phyloP scores from a whole-genome alignment of 2,888 invertebrate species.

The Metalampra italica region DNA sequence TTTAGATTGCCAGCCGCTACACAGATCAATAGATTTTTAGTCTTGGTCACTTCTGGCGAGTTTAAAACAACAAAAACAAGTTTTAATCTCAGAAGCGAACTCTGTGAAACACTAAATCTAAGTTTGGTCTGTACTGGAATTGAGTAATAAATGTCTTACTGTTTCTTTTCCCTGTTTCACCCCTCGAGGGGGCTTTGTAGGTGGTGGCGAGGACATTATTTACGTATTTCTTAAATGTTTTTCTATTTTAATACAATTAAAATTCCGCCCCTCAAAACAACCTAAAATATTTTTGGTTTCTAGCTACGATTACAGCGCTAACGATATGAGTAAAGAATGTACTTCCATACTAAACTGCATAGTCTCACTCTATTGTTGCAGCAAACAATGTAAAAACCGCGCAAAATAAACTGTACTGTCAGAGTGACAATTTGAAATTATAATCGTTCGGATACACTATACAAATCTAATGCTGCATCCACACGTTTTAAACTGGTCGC shows the following conservation, averaged over 20 bases:
- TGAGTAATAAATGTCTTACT: conserved; percentile 62
- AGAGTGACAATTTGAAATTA: neutral
- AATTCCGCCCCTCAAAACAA: conserved; percentile 3
- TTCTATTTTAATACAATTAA: neutral
- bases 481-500: too few relatives aligned
- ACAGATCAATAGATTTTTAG: too few relatives aligned
- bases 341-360: neutral
- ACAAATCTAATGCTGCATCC: too few relatives aligned
- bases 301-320: neutral
- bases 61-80: too few relatives aligned
- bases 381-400: too few relatives aligned
- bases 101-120: too few relatives aligned
- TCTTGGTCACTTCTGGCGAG: too few relatives aligned
- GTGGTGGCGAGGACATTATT: conserved; percentile 82
- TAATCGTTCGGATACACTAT: too few relatives aligned
- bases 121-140: too few relatives aligned
- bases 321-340: neutral
- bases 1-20: neutral
- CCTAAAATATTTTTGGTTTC: neutral
- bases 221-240: neutral
- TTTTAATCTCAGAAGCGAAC: too few relatives aligned
- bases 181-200: conserved; percentile 91
- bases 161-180: conserved; percentile 93
- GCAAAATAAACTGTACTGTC: neutral
- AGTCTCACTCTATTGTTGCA: neutral